Conservation (phyloP, 2,113 vertebrate genomes). For the Osmerus mordax region DNA sequence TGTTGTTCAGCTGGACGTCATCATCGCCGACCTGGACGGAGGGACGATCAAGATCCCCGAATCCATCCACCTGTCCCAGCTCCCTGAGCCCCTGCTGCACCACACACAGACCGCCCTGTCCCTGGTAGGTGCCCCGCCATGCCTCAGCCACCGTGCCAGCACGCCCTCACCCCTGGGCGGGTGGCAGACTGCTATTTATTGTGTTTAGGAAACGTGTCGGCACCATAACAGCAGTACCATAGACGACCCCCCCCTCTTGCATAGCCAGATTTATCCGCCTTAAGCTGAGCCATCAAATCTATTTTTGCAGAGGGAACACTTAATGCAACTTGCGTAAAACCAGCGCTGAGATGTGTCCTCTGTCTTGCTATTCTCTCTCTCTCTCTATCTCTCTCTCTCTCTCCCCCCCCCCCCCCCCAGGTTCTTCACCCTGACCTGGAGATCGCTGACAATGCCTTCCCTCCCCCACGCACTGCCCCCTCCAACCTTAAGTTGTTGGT, state of each 20-base stretch:
- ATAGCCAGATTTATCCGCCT: too few species aligned
- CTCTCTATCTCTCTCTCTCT: neutral
- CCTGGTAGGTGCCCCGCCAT: constrained; percentile 69
- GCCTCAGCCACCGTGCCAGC: neutral
- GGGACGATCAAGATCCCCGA: constrained; percentile 98
- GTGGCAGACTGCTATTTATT: too few species aligned
- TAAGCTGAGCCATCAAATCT: neutral
- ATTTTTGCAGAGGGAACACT: neutral
- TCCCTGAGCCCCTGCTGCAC: constrained; percentile 91
- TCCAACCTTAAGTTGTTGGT: constrained; percentile 95
- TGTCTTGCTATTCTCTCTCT: constrained; percentile 4
- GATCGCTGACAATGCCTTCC: constrained; percentile 96
- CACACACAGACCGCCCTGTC: constrained; percentile 88
- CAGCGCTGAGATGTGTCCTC: neutral
- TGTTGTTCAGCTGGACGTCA: constrained; percentile 87
- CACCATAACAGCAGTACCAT: too few species aligned
- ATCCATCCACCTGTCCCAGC: constrained; percentile 92
- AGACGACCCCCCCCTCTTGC: too few species aligned
- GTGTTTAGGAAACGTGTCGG: too few species aligned
- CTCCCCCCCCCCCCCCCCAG: constrained; percentile 54
- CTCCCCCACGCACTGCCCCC: constrained; percentile 86
- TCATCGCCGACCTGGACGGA: constrained; percentile 96
- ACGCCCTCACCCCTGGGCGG: neutral
- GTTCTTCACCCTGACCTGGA: constrained; percentile 96
- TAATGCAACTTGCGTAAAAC: neutral